Conservation (phyloP, 2,113 vertebrate genomes). For the Physeter macrocephalus region DNA sequence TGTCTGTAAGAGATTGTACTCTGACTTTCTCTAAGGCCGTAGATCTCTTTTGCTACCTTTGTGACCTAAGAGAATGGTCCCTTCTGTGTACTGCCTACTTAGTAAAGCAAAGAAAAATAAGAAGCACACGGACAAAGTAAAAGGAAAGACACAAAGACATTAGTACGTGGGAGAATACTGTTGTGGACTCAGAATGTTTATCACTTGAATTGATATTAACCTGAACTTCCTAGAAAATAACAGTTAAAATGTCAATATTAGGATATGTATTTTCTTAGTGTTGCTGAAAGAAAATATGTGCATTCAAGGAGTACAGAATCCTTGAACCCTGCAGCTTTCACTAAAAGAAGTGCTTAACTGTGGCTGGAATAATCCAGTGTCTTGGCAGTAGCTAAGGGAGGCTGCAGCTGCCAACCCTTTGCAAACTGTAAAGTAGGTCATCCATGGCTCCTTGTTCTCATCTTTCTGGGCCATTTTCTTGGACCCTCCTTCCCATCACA, state of each 20-base stretch:
- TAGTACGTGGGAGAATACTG: neutral
- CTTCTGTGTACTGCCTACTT: neutral
- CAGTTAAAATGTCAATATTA: neutral
- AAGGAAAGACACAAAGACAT: neutral
- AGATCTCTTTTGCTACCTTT: neutral
- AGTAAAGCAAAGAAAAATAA: neutral
- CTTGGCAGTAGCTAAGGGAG: neutral
- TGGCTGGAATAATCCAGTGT: neutral
- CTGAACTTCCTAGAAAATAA: neutral
- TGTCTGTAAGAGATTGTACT: neutral
- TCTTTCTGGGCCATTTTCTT: neutral
- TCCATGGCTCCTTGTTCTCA: neutral
- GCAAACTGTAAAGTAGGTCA: neutral
- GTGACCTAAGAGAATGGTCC: neutral
- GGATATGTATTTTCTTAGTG: neutral
- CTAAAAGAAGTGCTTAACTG: neutral
- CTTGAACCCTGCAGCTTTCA: neutral
- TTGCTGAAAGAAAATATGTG: neutral
- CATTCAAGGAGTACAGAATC: neutral
- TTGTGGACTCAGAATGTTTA: neutral
- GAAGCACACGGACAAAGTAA: neutral
- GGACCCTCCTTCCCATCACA: neutral
- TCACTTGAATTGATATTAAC: neutral
- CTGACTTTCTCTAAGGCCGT: neutral
- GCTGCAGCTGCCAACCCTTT: neutral